Evolutionary conservation across 2,888 invertebrate genomes (phyloP).

Genomic region (Brassicogethes aeneus): DNA sequence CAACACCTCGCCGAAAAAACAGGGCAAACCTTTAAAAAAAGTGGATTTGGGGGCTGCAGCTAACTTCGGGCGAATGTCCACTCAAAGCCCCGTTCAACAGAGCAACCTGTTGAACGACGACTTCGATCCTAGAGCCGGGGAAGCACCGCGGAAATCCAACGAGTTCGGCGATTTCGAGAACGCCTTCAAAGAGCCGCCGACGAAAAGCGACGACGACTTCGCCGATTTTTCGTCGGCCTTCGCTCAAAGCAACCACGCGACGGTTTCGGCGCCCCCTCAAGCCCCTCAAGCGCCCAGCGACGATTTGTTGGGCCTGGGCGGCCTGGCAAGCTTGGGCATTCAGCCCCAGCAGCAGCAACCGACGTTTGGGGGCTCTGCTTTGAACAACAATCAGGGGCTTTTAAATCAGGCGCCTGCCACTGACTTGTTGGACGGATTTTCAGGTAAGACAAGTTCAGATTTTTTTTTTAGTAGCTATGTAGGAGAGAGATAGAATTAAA

Average conservation of each 20-base stretch:
- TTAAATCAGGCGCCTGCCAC: constrained; percentile 7
- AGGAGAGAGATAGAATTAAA: too few relatives aligned
- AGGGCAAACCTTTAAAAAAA: constrained; percentile 44
- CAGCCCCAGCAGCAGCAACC: constrained; percentile 13
- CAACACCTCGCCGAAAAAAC: constrained; percentile 37
- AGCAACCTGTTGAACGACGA: constrained; percentile 51
- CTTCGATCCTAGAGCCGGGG: constrained; percentile 50
- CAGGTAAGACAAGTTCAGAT: background rate
- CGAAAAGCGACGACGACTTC: constrained; percentile 53
- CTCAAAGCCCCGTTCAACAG: constrained; percentile 33
- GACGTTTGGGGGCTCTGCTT: constrained; percentile 2
- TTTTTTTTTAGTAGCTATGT: background rate
- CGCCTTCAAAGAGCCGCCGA: constrained; percentile 46
- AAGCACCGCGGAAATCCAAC: constrained; percentile 25
- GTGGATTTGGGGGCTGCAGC: constrained; percentile 62
- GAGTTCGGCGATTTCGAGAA: constrained; percentile 76
- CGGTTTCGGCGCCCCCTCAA: background rate
- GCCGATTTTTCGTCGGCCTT: constrained; percentile 77
- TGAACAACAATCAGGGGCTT: constrained; percentile 15
- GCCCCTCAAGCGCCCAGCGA: constrained; percentile 6
- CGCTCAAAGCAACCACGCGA: constrained; percentile 15
- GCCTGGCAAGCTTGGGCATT: constrained; percentile 28
- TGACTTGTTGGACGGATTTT: constrained; percentile 12
- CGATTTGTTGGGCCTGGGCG: constrained; percentile 32
- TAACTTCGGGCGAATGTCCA: constrained; percentile 50